These are phyloP conservation scores for Lates japonicus DNA, from an alignment of 2,797 vertebrate species.

Conservation along the genomic window DNA sequence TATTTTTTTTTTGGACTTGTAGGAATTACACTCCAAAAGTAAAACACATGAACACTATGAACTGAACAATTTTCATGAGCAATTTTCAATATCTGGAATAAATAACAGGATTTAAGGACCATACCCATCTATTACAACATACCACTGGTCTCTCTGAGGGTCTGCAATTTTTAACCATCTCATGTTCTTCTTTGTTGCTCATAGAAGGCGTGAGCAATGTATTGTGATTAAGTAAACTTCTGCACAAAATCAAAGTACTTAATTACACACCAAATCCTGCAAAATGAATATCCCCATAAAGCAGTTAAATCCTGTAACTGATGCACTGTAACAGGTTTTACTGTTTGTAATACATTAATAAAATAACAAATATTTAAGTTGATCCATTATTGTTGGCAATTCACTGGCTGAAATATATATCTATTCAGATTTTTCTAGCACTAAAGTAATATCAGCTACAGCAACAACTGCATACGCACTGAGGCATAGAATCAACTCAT, in stretches of 20 bases:
- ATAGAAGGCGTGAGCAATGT: background rate
- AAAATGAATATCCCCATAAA: background rate
- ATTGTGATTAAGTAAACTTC: too few species aligned
- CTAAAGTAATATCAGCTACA: background rate
- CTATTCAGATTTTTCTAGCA: background rate
- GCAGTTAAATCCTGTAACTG: background rate
- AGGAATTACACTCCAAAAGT: too few species aligned
- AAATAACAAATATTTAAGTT: background rate
- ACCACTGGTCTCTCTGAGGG: background rate
- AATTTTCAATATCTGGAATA: background rate
- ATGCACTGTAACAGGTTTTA: background rate
- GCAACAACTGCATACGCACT: background rate
- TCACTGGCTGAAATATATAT: background rate
- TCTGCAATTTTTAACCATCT: background rate
- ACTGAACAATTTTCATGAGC: background rate
- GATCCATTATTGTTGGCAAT: background rate
- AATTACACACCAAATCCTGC: background rate
- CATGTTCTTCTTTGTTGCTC: background rate
- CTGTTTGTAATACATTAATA: constrained; percentile 3
- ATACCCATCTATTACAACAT: background rate
- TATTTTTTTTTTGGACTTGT: background rate
- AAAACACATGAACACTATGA: background rate
- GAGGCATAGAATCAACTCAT: constrained; percentile 1
- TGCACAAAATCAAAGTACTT: background rate
- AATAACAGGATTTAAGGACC: constrained; percentile 6